Evolutionary conservation across 2,113 vertebrate genomes (phyloP).

Genomic region (Fulica atra): DNA sequence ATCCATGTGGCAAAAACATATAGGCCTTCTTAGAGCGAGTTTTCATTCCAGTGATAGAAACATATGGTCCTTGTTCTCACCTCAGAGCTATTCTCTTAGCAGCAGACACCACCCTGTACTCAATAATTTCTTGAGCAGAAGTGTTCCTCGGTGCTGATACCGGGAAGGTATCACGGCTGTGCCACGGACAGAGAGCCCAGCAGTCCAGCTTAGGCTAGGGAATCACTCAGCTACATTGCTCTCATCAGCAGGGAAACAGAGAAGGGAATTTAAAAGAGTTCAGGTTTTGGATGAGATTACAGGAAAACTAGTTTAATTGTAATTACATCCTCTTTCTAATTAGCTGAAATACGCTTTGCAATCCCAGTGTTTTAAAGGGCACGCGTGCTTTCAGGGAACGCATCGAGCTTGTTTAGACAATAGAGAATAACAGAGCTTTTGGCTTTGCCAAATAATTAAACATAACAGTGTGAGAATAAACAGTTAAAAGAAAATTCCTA

Average conservation of each 20-base stretch:
- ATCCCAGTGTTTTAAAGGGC: not conserved
- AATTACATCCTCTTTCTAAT: conserved; percentile 35
- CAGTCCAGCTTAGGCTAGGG: not conserved
- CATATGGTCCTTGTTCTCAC: not conserved
- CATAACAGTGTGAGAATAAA: not conserved
- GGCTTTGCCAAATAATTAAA: not conserved
- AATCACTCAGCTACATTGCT: not conserved
- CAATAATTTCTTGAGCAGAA: not conserved
- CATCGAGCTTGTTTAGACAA: conserved; percentile 1
- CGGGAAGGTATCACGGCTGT: not conserved
- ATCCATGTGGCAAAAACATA: fast-evolving
- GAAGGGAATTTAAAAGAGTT: not conserved
- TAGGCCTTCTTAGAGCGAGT: not conserved
- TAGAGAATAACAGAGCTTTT: not conserved
- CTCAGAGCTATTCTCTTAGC: not conserved
- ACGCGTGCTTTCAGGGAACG: not conserved
- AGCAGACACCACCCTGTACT: not conserved
- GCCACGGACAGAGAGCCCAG: not conserved
- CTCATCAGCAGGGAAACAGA: not conserved
- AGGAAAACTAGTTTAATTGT: conserved; percentile 23
- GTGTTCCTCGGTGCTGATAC: not conserved
- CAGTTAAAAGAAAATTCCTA: not conserved
- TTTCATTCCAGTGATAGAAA: not conserved
- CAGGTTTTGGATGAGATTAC: not conserved
- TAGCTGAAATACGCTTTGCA: not conserved